Conservation (phyloP, 1,140 invertebrate genomes). For the Drosophila orosa region DNA sequence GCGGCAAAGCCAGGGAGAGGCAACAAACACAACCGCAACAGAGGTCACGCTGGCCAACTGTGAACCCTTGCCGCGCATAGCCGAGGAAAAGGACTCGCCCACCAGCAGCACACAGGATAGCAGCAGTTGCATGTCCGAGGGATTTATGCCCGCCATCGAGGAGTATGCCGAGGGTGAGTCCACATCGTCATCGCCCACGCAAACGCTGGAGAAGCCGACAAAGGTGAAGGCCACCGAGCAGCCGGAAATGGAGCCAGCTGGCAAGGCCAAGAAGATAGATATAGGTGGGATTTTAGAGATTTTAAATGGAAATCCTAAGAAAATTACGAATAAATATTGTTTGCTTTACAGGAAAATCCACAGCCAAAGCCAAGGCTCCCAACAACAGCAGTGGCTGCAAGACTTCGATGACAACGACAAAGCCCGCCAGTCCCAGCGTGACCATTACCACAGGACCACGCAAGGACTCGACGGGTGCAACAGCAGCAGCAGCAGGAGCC, state of each 20-base stretch:
- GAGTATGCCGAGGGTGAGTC: conserved; percentile 70
- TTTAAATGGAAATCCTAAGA: neutral
- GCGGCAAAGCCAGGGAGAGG: conserved; percentile 23
- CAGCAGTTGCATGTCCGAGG: conserved; percentile 54
- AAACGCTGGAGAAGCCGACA: conserved; percentile 61
- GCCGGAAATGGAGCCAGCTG: conserved; percentile 36
- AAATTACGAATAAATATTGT: neutral
- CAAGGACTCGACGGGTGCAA: conserved; percentile 40
- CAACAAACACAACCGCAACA: conserved; percentile 1
- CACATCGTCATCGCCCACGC: conserved; percentile 61
- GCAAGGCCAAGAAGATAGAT: conserved; percentile 53
- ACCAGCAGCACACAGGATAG: conserved; percentile 86
- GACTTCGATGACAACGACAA: conserved; percentile 77
- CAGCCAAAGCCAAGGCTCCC: conserved; percentile 29
- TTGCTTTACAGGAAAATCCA: conserved; percentile 28
- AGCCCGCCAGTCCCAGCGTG: conserved; percentile 40
- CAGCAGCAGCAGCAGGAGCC: conserved; percentile 15
- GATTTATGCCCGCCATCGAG: conserved; percentile 81
- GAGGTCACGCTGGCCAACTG: conserved; percentile 74
- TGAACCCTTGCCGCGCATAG: conserved; percentile 88
- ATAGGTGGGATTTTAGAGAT: conserved; percentile 15
- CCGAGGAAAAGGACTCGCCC: conserved; percentile 93
- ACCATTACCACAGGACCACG: conserved; percentile 43
- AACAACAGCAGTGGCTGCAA: conserved; percentile 48
- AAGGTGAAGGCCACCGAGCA: conserved; percentile 43